phyloP scores from a whole-genome alignment of 2,113 vertebrate genomes.

The Connochaetes taurinus region DNA sequence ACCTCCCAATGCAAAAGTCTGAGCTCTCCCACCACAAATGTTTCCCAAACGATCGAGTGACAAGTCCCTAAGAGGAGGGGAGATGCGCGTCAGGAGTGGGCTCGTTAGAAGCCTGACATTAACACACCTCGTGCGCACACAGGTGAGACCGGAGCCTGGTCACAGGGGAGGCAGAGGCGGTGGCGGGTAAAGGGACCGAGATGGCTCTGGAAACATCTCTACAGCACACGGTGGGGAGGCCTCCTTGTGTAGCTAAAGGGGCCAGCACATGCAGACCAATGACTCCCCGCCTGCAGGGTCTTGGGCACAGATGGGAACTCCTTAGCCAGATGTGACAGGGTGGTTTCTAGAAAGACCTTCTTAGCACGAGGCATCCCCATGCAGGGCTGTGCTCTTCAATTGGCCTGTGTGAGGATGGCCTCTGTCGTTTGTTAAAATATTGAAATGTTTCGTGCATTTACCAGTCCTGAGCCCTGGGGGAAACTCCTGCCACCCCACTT shows the following conservation, averaged over 20 bases:
- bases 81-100: fast-evolving
- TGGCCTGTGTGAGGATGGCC: fast-evolving
- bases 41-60: background rate
- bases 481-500: fast-evolving
- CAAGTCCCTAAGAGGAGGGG: background rate
- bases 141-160: fast-evolving
- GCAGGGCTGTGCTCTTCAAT: fast-evolving
- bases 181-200: fast-evolving
- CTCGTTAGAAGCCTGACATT: background rate
- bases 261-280: fast-evolving
- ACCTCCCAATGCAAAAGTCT: fast-evolving
- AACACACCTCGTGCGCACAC: fast-evolving
- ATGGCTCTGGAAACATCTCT: background rate
- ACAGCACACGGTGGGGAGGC: fast-evolving
- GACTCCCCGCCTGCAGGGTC: fast-evolving
- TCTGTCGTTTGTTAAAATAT: fast-evolving
- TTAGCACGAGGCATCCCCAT: fast-evolving
- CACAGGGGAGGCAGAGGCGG: background rate
- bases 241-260: background rate
- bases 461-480: fast-evolving
- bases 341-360: background rate
- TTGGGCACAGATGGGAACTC: background rate
- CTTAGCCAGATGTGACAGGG: background rate
- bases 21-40: background rate
- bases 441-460: background rate